phyloP scores from a whole-genome alignment of 2,797 vertebrate species.

The Leptatherina wallacei region DNA sequence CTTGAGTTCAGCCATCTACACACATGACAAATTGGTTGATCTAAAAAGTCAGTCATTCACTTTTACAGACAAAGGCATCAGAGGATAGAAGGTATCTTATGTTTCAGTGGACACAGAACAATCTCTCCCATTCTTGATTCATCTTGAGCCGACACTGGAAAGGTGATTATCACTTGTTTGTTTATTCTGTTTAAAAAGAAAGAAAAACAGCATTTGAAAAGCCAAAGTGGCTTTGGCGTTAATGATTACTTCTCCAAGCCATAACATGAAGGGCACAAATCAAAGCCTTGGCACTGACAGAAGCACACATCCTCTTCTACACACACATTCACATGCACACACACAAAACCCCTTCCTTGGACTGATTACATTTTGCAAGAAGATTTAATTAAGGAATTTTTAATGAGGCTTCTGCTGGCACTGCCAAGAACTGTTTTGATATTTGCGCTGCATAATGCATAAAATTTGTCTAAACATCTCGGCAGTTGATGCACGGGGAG shows the following conservation, averaged over 20 bases:
- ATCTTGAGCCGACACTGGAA: constrained; percentile 80
- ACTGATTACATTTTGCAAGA: constrained; percentile 92
- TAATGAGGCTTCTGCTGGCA: constrained; percentile 92
- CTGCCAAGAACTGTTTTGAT: constrained; percentile 92
- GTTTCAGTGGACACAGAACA: constrained; percentile 75
- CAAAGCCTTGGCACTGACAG: constrained; percentile 88
- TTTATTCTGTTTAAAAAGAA: constrained; percentile 85
- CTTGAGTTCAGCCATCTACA: constrained; percentile 58
- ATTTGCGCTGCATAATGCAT: constrained; percentile 93
- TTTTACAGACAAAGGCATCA: constrained; percentile 69
- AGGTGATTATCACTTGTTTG: constrained; percentile 87
- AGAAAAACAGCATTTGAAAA: constrained; percentile 85
- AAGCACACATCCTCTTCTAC: constrained; percentile 55
- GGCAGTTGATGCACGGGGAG: constrained; percentile 88
- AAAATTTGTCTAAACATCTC: constrained; percentile 93
- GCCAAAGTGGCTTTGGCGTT: constrained; percentile 86
- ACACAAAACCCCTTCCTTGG: constrained; percentile 86
- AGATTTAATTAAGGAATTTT: constrained; percentile 94
- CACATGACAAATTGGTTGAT: constrained; percentile 63
- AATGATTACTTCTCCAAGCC: constrained; percentile 88
- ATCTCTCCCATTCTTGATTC: constrained; percentile 73
- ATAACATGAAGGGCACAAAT: constrained; percentile 90
- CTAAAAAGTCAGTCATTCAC: constrained; percentile 73
- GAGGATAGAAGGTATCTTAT: constrained; percentile 60
- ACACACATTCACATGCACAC: constrained; percentile 36